These are phyloP conservation scores for Danio jaintianensis DNA, from an alignment of 2,797 vertebrate species.

Conservation along the genomic window DNA sequence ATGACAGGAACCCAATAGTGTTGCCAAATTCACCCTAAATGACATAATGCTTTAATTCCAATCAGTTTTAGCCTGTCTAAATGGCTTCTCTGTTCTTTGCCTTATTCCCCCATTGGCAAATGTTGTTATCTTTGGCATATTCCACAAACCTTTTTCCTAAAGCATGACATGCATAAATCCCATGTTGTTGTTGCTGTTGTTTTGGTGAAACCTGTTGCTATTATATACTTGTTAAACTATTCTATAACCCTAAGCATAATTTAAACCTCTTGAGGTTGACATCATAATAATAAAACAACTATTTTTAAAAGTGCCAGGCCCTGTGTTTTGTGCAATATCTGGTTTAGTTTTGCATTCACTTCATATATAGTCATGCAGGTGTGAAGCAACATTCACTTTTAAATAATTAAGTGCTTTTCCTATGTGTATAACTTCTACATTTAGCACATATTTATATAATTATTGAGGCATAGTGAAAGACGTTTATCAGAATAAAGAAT, in stretches of 20 bases:
- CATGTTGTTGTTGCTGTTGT: neutral
- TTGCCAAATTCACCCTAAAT: conserved; percentile 27
- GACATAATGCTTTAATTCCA: conserved; percentile 28
- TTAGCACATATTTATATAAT: neutral
- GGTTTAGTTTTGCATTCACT: neutral
- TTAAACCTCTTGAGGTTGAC: neutral
- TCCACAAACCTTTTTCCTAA: conserved; percentile 1
- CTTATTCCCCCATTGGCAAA: neutral
- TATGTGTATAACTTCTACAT: neutral
- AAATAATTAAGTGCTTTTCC: neutral
- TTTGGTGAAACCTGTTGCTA: neutral
- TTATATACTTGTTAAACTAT: no score
- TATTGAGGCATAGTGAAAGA: neutral
- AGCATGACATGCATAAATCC: neutral
- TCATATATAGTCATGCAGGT: neutral
- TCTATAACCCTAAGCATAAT: neutral
- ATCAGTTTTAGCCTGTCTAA: conserved; percentile 12
- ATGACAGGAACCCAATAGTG: conserved; percentile 21
- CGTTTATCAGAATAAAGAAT: neutral
- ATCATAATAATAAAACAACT: neutral
- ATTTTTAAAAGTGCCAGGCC: neutral
- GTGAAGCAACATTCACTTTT: neutral
- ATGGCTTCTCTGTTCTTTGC: neutral
- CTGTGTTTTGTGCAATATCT: neutral
- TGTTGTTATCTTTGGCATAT: neutral